Percentiles rank a stretch among this genome's conserved stretches.
phyloP scores from a whole-genome alignment of 2,888 invertebrate species.

The Spatulosminthurus flaviceps region DNA sequence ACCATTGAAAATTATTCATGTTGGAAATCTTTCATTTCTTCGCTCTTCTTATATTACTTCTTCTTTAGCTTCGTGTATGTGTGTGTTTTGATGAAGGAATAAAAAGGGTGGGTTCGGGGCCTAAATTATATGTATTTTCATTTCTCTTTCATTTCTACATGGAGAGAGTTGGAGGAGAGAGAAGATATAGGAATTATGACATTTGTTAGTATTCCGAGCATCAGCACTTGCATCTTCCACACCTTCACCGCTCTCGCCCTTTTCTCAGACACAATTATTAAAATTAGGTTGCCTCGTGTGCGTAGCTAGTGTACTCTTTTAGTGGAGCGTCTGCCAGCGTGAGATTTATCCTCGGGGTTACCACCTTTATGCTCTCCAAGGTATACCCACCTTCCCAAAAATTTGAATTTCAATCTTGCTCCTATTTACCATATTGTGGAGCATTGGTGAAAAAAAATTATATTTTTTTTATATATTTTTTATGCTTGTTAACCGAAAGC shows the following conservation, averaged over 20 bases:
- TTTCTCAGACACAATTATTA: background rate
- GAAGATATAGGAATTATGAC: background rate
- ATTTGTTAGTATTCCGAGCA: background rate
- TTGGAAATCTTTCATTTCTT: too few relatives aligned
- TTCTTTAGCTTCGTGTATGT: too few relatives aligned
- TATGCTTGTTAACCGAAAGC: too few relatives aligned
- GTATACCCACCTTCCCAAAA: too few relatives aligned
- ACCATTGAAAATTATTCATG: too few relatives aligned
- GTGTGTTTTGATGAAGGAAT: background rate
- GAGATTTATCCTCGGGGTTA: slow-evolving; percentile 18
- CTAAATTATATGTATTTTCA: background rate
- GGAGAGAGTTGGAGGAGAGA: background rate
- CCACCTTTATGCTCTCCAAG: background rate
- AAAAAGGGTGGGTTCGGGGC: background rate
- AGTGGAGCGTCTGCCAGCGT: background rate
- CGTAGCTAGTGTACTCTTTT: background rate
- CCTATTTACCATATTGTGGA: background rate
- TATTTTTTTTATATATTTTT: too few relatives aligned
- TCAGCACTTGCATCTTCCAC: background rate
- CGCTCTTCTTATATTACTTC: too few relatives aligned
- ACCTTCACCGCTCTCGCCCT: background rate
- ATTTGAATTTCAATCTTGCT: slow-evolving; percentile 5
- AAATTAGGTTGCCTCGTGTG: slow-evolving; percentile 14
- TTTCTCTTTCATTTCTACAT: too few relatives aligned
- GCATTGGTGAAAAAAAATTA: too few relatives aligned